These are phyloP conservation scores for Drosophila tani DNA, from an alignment of 1,140 invertebrate species.

Conservation along the genomic window DNA sequence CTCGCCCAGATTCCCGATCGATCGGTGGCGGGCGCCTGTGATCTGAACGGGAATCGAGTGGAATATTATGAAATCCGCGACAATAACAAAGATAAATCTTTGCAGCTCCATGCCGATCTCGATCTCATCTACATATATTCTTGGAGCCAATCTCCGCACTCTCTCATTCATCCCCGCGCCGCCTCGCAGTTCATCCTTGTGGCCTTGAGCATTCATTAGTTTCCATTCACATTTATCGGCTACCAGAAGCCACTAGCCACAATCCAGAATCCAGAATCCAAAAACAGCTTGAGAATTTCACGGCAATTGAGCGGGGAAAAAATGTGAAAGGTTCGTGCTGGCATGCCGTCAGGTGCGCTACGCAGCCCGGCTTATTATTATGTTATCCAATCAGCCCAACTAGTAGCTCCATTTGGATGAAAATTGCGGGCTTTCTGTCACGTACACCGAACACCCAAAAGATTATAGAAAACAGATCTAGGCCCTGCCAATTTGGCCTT, in stretches of 20 bases:
- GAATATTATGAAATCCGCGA: constrained; percentile 71
- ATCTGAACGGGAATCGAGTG: constrained; percentile 50
- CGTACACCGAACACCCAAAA: not conserved
- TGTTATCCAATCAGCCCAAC: not conserved
- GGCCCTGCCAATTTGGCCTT: not conserved
- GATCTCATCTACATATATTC: constrained; percentile 18
- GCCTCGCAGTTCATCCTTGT: constrained; percentile 60
- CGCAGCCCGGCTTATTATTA: not conserved
- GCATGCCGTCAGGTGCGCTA: constrained; percentile 45
- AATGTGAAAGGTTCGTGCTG: constrained; percentile 38
- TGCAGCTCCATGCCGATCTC: not conserved
- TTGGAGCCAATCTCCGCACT: not conserved
- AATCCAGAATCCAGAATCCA: constrained; percentile 2
- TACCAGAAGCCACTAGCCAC: not conserved
- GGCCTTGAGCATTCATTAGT: constrained; percentile 72
- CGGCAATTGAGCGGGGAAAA: constrained; percentile 32
- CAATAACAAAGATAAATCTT: constrained; percentile 76
- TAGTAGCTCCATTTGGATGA: too few relatives aligned
- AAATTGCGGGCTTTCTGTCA: constrained; percentile 1
- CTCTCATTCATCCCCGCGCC: constrained; percentile 7
- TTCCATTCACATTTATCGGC: constrained; percentile 35
- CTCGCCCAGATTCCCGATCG: too few relatives aligned
- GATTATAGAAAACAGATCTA: constrained; percentile 1
- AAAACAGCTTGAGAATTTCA: constrained; percentile 56
- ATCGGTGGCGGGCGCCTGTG: constrained; percentile 2